Evolutionary conservation across 2,888 invertebrate species (phyloP), one percentile per base, ranked within the genome.

Genomic region (Lochmaea crataegi): DNA sequence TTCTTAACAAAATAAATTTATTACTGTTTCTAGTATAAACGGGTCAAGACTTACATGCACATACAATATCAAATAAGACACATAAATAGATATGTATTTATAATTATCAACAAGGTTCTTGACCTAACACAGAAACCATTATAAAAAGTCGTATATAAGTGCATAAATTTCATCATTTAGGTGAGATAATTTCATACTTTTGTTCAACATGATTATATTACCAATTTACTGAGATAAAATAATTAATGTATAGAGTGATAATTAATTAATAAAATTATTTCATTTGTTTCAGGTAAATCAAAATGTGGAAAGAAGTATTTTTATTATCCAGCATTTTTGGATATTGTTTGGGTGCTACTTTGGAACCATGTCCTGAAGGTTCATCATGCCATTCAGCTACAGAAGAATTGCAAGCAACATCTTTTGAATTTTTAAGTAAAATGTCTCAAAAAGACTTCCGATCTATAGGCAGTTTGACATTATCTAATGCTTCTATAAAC

Each of bases 351-450:
- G 80, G 81, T 58, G 83, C 84, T 53, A 79, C 82, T 12, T 68
- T 82, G 32, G 82, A 87, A 53, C 83, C 87, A 70, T 91, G 90
- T 79, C 91, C 91, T 16, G 87, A 88, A 68, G 84, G 87, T 78
- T 90, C 90, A 81, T 85, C 87, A 65, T 91, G 92, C 82, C 89
- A 90, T 56, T 61, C 91, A 22, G 90, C 92, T n/a, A 93, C 93
- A 83, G 88, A 91, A 65, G 91, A 92, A 77, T 91, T 94, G 48
- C 89, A 94, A 75, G 89, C 90, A 42, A 89, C 90, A 75, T 92
- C 90, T 68, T 93, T 95, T 81, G 92, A 93, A 77, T 94, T 94
- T 61, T 91, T 95, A 11, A 93, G 94, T 86, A 96, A 90, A 77
- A 70, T 82, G 16, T 75, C 80, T 16, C 78, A 82, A 41, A 85